Evolutionary conservation across 2,113 vertebrate genomes (phyloP).

Genomic region (Thomomys bottae): DNA sequence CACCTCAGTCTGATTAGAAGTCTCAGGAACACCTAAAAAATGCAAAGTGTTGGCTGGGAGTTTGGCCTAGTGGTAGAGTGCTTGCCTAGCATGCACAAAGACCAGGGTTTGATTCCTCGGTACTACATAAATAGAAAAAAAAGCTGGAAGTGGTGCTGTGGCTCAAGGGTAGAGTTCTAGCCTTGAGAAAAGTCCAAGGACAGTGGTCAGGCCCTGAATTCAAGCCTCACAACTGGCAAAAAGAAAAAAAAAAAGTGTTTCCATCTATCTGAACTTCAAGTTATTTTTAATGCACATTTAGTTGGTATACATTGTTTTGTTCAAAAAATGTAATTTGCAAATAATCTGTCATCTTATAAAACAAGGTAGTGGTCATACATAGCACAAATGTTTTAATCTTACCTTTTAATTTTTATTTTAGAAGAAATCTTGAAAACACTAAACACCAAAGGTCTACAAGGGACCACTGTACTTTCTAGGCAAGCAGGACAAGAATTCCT

Average conservation of each 20-base stretch:
- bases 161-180: too few relatives aligned
- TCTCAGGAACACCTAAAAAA: background rate
- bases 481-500: conserved; percentile 91
- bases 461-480: conserved; percentile 85
- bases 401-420: conserved; percentile 74
- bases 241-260: background rate
- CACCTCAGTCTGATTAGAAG: background rate
- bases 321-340: background rate
- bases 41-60: background rate
- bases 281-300: background rate
- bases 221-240: too few relatives aligned
- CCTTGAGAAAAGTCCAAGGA: too few relatives aligned
- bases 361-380: background rate
- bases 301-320: background rate
- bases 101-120: too few relatives aligned
- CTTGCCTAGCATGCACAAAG: too few relatives aligned
- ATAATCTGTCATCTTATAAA: conserved; percentile 1
- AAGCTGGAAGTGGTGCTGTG: too few relatives aligned
- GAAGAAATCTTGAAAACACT: conserved; percentile 92
- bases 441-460: conserved; percentile 85
- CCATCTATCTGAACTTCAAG: background rate
- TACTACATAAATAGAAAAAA: too few relatives aligned
- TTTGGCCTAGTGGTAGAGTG: too few relatives aligned
- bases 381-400: conserved; percentile 5
- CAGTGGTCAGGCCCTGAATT: too few relatives aligned